phyloP scores from a whole-genome alignment of 2,888 invertebrate genomes.

The Acleris sparsana region DNA sequence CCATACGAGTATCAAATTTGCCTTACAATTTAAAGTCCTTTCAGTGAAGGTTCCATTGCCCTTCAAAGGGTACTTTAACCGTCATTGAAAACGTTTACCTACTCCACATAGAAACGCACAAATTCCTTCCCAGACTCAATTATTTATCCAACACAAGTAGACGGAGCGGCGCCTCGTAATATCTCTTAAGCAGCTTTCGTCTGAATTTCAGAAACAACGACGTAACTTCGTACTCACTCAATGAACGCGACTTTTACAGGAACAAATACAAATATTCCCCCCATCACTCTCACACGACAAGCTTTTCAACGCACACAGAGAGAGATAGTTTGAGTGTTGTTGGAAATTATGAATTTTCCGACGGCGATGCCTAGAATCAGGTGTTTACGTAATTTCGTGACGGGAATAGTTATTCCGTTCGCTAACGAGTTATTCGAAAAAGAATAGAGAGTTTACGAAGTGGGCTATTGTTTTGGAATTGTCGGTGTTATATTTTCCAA shows the following conservation, averaged over 20 bases:
- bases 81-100: too few relatives aligned
- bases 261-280: too few relatives aligned
- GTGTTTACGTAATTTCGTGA: constrained; percentile 19
- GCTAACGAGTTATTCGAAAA: constrained; percentile 23
- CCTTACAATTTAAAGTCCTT: too few relatives aligned
- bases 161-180: background rate
- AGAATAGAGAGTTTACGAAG: constrained; percentile 2
- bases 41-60: too few relatives aligned
- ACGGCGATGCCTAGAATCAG: constrained; percentile 9
- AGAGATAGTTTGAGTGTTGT: constrained; percentile 2
- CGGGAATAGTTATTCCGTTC: constrained; percentile 7
- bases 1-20: too few relatives aligned
- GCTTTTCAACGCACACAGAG: background rate
- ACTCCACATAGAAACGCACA: constrained; percentile 1
- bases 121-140: background rate
- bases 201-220: constrained; percentile 3
- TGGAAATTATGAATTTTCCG: background rate
- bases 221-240: background rate
- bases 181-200: constrained; percentile 3
- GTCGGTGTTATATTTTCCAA: background rate
- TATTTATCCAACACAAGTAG: background rate
- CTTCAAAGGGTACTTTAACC: too few relatives aligned
- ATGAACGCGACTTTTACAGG: too few relatives aligned
- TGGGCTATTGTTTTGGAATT: constrained; percentile 4
- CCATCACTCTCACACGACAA: too few relatives aligned